These are phyloP conservation scores for Phenganax stokvisi DNA, from an alignment of 92 coral and sea anemone species.

Conservation along the genomic window DNA sequence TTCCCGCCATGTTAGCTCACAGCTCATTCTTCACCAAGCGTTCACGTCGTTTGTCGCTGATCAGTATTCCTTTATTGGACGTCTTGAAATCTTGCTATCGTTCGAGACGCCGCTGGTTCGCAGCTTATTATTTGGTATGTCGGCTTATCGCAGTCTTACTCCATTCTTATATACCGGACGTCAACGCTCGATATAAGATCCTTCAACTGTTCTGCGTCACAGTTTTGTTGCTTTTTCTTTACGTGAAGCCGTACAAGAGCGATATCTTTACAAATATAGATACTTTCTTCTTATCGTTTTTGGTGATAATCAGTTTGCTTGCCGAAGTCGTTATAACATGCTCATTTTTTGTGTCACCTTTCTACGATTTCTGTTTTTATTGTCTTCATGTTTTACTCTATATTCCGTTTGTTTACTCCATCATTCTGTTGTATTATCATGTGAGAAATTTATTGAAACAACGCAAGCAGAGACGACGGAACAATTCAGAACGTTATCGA, in stretches of 20 bases:
- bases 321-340: conserved; percentile 25
- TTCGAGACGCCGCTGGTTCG: conserved; percentile 57
- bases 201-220: conserved; percentile 66
- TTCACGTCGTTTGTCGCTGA: conserved; percentile 2
- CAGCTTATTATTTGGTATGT: conserved; percentile 79
- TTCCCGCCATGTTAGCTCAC: conserved; percentile 44
- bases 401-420: conserved; percentile 22
- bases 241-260: conserved; percentile 68
- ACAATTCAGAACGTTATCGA: background rate
- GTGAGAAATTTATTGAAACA: background rate
- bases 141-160: conserved; percentile 61
- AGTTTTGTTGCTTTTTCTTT: conserved; percentile 55
- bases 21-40: conserved; percentile 27
- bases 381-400: conserved; percentile 17
- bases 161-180: conserved; percentile 56
- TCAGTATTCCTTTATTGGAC: conserved; percentile 23
- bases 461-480: conserved; percentile 5
- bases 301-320: conserved; percentile 25
- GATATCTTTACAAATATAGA: conserved; percentile 9
- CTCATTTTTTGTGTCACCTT: conserved; percentile 6
- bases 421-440: conserved; percentile 24
- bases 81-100: conserved; percentile 22
- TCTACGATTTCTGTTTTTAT: conserved; percentile 9
- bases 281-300: conserved; percentile 9
- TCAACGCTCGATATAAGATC: conserved; percentile 63